These are phyloP conservation scores for Mesorhabditis spiculigera DNA, from an alignment of 2,888 invertebrate genomes.

Conservation along the genomic window DNA sequence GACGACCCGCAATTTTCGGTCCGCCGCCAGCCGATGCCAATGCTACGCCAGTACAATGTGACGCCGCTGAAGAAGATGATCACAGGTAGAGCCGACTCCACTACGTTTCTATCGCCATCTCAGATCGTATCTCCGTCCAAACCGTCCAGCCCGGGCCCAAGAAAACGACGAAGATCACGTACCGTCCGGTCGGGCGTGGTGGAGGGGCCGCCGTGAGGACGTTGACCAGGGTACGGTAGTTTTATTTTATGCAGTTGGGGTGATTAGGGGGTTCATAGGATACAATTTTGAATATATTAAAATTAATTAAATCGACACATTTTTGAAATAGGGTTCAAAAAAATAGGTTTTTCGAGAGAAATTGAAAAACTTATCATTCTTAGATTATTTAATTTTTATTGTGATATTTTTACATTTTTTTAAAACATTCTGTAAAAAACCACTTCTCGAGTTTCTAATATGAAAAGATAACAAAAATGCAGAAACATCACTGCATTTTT, in stretches of 20 bases:
- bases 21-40: slow-evolving; percentile 65
- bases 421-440: too few relatives aligned
- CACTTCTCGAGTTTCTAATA: too few relatives aligned
- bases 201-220: background rate
- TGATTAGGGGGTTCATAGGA: too few relatives aligned
- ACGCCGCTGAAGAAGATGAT: slow-evolving; percentile 14
- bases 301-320: too few relatives aligned
- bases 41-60: slow-evolving; percentile 10
- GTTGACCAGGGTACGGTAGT: background rate
- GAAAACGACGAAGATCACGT: background rate
- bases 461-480: too few relatives aligned
- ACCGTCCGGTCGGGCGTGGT: background rate
- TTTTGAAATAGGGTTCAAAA: too few relatives aligned
- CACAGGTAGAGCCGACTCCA: slow-evolving; percentile 11
- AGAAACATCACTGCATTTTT: too few relatives aligned
- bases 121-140: slow-evolving; percentile 1
- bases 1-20: slow-evolving; percentile 61
- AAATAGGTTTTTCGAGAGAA: too few relatives aligned
- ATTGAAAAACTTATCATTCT: too few relatives aligned
- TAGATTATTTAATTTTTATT: too few relatives aligned
- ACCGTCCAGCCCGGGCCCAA: background rate
- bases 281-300: too few relatives aligned
- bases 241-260: background rate
- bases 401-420: too few relatives aligned
- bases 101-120: background rate